Base-by-base conservation (phyloP, 2,113 vertebrate species). In the Bubo scandiacus region DNA sequence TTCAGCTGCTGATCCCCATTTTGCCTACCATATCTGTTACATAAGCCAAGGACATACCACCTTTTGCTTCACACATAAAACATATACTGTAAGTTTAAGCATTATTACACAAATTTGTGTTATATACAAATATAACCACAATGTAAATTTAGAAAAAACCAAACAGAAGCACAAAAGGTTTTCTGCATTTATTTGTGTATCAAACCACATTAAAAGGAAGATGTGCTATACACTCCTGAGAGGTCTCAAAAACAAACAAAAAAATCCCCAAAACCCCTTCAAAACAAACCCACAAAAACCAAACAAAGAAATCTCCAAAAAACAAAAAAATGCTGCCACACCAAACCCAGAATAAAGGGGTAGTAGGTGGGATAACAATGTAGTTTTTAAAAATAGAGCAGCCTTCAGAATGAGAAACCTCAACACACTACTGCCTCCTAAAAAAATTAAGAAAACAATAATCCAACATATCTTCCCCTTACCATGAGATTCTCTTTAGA, bases 361-460 rank as follows among this genome's bases (percentile, higher is more conserved):
- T 6, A 55, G 5, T 2, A 2, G 6, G 5, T 36, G 12, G 7
- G 9, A 57, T 38, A 20, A 32, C 18, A 63, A 20, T 0, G 0
- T 16, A n/a, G 10, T 18, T 92, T 51, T 54, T 19, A 62, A 94
- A 93, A 4, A 45, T 0, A 27, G 15, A 68, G 5, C 6, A 78
- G 5, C 18, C 38, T 79, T 75, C 43, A 68, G 19, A 71, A 75
- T 3, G 3, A 3, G 25, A 58, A 47, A 1, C 14, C 9, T 72
- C 16, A 79, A 52, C 7, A 66, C 43, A 49, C 4, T 57, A 36
- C 5, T 30, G 1, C 12, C 20, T 57, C 12, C 66, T 32, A 55
- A 81, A 73, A 70, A 55, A 7, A 45, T 21, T 58, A 51, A 58
- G 20, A 5, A 25, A 43, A 40, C 67, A 52, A 73, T 49, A 12